Evolutionary conservation across 2,888 invertebrate genomes (phyloP), one percentile per base, ranked within the genome.

Genomic region (Malthinus seriepunctatus): DNA sequence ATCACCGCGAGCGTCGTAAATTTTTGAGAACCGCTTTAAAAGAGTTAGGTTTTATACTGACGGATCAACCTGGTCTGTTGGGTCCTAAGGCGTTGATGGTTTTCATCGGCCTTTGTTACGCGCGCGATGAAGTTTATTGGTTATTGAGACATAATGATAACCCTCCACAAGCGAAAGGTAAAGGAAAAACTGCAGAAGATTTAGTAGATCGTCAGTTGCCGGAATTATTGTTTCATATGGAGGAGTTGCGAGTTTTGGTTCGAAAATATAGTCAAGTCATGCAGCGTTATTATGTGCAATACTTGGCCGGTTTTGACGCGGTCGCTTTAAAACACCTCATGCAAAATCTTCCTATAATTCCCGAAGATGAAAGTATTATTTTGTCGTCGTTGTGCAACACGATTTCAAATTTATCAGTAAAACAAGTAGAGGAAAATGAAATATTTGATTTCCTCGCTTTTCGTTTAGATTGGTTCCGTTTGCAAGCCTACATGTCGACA

Each of bases 121-220:
- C 97, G 0, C 85, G 98, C 69, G 99, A 99, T 82, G 99, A 99
- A 82, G 93, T 99, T 14, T 86, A 91, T 48, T 99, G 99, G 99
- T 82, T 99, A 45, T 77, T 99, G 42, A 85, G 99, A 51, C 99
- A 99, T 76, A 93, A 93, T 76, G 96, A 96, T 70, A 97, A 97
- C 80, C 96, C 95, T 34, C 97, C 97, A 1, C 83, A 85, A 55
- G 87, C 91, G 65, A 93, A 92, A 76, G 88, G 88, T 10, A 95
- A 95, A 81, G 79, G 77, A 42, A 91, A 92, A 78, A 87, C 90
- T 9, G 86, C 91, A n/a, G 96, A 96, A 79, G 96, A 96, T 79
- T 81, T 98, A 53, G 92, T 96, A 0, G 98, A 98, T 76, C 85
- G 97, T 53, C 97, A 97, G 75, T 82, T 99, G 39, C 98, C 99